A percentile compares a stretch with the other conserved stretches of the same genome.
Evolutionary conservation across 2,888 invertebrate genomes (phyloP).

Genomic region (Emesis furor): DNA sequence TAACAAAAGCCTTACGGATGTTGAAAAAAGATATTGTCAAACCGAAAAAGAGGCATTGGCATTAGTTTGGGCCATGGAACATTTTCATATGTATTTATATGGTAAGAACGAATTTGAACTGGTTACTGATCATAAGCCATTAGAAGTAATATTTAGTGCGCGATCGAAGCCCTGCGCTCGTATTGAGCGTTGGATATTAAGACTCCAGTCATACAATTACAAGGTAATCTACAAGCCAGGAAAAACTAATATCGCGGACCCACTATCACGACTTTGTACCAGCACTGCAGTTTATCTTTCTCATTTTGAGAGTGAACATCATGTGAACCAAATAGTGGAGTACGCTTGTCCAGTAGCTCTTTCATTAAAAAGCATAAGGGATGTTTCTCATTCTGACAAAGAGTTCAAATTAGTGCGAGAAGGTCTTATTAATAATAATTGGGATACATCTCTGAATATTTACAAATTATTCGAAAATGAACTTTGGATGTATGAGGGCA

Average conservation of each 20-base stretch:
- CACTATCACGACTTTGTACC: slow-evolving; percentile 59
- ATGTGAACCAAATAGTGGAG: no score
- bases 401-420: no score
- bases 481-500: slow-evolving; percentile 74
- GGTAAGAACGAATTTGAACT: not conserved
- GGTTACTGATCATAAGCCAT: no score
- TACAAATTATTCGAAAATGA: slow-evolving; percentile 75
- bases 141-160: no score
- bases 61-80: not conserved
- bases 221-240: slow-evolving; percentile 69
- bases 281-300: no score
- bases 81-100: not conserved
- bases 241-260: slow-evolving; percentile 76
- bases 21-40: slow-evolving; percentile 26
- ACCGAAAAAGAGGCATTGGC: slow-evolving; percentile 15
- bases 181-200: slow-evolving; percentile 71
- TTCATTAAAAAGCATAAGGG: no score
- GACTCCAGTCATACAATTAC: slow-evolving; percentile 65
- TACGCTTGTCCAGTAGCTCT: no score
- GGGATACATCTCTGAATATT: slow-evolving; percentile 36
- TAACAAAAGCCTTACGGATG: slow-evolving; percentile 1
- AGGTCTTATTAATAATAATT: no score
- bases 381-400: no score
- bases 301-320: no score
- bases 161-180: slow-evolving; percentile 73